Conservation (phyloP, 2,888 invertebrate species). For the Drosophila suboccidentalis region DNA sequence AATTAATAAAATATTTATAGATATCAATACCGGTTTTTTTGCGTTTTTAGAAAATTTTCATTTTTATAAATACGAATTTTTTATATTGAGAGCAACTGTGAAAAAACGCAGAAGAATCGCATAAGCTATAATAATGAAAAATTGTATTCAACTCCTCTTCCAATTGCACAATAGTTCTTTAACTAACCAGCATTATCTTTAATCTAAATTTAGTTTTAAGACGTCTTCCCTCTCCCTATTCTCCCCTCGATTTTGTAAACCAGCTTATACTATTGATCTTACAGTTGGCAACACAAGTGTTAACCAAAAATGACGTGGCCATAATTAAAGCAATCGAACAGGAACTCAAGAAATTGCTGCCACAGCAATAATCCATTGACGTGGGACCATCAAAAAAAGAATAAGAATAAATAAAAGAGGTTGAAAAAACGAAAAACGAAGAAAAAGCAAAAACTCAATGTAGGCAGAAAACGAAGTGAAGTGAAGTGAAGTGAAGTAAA, state of each 20-base stretch:
- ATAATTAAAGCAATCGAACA: constrained; percentile 64
- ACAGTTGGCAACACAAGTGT: constrained; percentile 17
- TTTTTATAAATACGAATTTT: too few relatives aligned
- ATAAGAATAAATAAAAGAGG: not conserved
- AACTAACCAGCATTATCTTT: not conserved
- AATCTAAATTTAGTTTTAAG: not conserved
- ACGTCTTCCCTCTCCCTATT: not conserved
- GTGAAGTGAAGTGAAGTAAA: constrained; percentile 11
- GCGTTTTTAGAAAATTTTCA: too few relatives aligned
- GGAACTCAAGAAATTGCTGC: constrained; percentile 57
- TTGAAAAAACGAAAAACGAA: constrained; percentile 1
- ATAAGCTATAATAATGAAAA: too few relatives aligned
- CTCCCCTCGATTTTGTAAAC: not conserved
- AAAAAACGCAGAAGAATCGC: too few relatives aligned
- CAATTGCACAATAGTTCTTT: not conserved
- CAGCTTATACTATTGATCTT: constrained; percentile 16
- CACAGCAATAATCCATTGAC: constrained; percentile 44
- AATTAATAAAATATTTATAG: too few relatives aligned
- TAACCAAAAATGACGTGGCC: constrained; percentile 51
- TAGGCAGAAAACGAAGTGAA: constrained; percentile 13
- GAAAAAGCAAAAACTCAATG: constrained; percentile 10
- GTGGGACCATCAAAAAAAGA: constrained; percentile 34
- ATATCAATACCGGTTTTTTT: too few relatives aligned
- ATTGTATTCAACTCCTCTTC: not conserved
- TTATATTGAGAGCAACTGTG: too few relatives aligned